Percentiles rank a stretch among this genome's conserved stretches.
These are phyloP conservation scores for Chelon auratus DNA, from an alignment of 2,797 vertebrate species.

Conservation along the genomic window DNA sequence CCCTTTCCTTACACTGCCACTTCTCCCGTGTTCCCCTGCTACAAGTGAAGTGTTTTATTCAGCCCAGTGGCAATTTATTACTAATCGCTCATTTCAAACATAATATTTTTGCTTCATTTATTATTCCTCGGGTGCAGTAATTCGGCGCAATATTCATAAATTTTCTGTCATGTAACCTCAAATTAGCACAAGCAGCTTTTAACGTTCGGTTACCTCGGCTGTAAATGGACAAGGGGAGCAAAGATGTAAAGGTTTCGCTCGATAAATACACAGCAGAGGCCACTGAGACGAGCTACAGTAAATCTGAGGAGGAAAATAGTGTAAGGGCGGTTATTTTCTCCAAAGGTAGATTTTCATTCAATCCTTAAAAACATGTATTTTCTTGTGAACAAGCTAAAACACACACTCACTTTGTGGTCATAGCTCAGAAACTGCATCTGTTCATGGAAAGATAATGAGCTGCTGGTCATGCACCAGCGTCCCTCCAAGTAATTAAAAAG, in stretches of 20 bases:
- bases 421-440: conserved; percentile 1
- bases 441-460: conserved; percentile 19
- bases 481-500: conserved; percentile 8
- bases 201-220: conserved; percentile 23
- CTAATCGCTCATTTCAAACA: conserved; percentile 53
- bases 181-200: conserved; percentile 37
- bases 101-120: conserved; percentile 59
- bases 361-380: not conserved
- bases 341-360: not conserved
- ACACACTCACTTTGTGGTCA: not conserved
- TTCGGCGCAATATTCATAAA: conserved; percentile 28
- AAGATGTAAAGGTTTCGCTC: conserved; percentile 17
- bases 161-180: conserved; percentile 35
- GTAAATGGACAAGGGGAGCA: conserved; percentile 16
- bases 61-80: conserved; percentile 46
- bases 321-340: not conserved
- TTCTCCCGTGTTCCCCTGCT: conserved; percentile 43
- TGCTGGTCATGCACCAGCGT: conserved; percentile 12
- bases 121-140: conserved; percentile 37
- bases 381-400: not conserved
- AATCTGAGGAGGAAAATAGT: conserved; percentile 11
- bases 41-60: conserved; percentile 40
- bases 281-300: conserved; percentile 2
- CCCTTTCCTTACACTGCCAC: conserved; percentile 13
- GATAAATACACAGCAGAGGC: conserved; percentile 10